These are phyloP conservation scores for Pao palembangensis DNA, from an alignment of 2,113 vertebrate genomes.

Conservation along the genomic window DNA sequence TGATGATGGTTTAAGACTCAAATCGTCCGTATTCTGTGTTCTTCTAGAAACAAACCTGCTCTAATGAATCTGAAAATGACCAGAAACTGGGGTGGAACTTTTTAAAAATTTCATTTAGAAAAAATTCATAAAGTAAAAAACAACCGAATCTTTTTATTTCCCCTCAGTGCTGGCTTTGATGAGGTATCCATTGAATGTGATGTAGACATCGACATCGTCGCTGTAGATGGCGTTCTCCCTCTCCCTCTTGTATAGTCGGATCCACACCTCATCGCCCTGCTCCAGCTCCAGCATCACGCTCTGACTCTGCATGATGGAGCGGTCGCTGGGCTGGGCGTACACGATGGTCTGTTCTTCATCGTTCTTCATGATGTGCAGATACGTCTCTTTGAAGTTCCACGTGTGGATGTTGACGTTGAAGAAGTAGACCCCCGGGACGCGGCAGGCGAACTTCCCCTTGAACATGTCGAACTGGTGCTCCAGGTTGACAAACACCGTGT, in stretches of 20 bases:
- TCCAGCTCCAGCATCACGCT: conserved; percentile 86
- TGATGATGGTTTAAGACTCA: not conserved
- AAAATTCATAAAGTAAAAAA: too few relatives aligned
- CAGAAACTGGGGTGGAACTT: not conserved
- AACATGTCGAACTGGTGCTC: conserved; percentile 89
- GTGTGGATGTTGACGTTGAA: conserved; percentile 97
- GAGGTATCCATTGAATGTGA: conserved; percentile 92
- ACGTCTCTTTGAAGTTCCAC: conserved; percentile 98
- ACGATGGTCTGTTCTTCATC: conserved; percentile 81
- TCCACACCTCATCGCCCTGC: conserved; percentile 82
- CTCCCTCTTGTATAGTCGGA: conserved; percentile 88
- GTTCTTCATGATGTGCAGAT: conserved; percentile 90
- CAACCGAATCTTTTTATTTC: not conserved
- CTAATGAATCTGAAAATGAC: not conserved
- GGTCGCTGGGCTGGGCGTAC: conserved; percentile 91
- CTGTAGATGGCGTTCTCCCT: conserved; percentile 93
- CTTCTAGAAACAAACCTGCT: not conserved
- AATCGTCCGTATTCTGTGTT: too few relatives aligned
- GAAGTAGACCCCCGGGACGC: conserved; percentile 83
- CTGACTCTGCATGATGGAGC: conserved; percentile 98
- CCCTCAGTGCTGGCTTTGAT: conserved; percentile 76
- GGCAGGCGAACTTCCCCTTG: conserved; percentile 82
- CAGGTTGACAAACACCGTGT: conserved; percentile 89
- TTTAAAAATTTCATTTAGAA: not conserved
- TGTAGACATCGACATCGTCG: conserved; percentile 88